A percentile compares a stretch with the other conserved stretches of the same genome.
These are phyloP conservation scores for Vanacampus margaritifer DNA, from an alignment of 2,113 vertebrate species.

Conservation along the genomic window DNA sequence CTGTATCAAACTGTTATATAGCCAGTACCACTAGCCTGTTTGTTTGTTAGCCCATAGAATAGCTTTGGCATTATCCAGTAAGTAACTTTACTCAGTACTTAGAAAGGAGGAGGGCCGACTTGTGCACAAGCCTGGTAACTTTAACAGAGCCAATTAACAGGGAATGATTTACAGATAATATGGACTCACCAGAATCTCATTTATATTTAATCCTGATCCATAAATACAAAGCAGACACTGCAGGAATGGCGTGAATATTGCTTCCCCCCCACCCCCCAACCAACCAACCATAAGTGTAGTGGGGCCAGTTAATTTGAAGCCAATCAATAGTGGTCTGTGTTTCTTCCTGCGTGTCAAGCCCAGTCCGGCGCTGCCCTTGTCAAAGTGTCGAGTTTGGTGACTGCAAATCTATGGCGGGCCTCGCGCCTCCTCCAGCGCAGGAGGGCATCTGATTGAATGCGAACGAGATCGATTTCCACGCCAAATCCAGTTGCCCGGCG, in stretches of 20 bases:
- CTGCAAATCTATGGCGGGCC: slow-evolving; percentile 25
- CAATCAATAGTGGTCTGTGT: slow-evolving; percentile 84
- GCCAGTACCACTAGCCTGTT: no score
- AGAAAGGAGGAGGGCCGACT: no score
- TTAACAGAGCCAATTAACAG: not conserved
- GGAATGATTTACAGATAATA: not conserved
- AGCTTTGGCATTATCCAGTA: no score
- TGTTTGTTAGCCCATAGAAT: no score
- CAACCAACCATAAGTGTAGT: slow-evolving; percentile 22
- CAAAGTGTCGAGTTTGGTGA: slow-evolving; percentile 45
- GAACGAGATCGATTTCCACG: slow-evolving; percentile 58
- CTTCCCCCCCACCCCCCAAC: not conserved
- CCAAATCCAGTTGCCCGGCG: slow-evolving; percentile 51
- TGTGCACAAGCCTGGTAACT: not conserved
- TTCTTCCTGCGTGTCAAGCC: slow-evolving; percentile 76
- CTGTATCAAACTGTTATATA: no score
- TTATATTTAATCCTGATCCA: not conserved
- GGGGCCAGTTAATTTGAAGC: slow-evolving; percentile 79
- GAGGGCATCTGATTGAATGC: slow-evolving; percentile 56
- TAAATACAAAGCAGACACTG: not conserved
- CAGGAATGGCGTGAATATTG: not conserved
- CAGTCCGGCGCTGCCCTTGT: slow-evolving; percentile 54
- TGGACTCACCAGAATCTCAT: not conserved
- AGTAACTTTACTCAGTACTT: no score
- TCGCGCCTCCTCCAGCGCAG: no score